Evolutionary conservation across 2,797 vertebrate genomes (phyloP).

Genomic region (Poecilia velifera): DNA sequence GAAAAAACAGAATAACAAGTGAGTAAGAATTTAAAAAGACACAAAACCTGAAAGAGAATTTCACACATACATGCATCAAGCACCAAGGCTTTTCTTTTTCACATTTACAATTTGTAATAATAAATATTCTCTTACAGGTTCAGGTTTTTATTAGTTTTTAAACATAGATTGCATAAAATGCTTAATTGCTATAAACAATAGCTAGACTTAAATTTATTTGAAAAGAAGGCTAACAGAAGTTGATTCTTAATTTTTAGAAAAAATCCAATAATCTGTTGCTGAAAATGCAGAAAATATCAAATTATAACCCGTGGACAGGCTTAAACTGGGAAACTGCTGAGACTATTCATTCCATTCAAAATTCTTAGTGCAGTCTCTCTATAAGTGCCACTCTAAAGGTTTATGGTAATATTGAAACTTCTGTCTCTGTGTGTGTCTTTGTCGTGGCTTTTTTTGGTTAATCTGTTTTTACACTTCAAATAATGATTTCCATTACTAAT

Average conservation of each 20-base stretch:
- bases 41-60: background rate
- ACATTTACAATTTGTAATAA: background rate
- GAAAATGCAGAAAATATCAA: background rate
- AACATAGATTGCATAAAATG: background rate
- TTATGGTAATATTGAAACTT: background rate
- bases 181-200: background rate
- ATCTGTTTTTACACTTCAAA: background rate
- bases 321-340: background rate
- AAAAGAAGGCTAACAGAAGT: background rate
- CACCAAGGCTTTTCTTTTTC: background rate
- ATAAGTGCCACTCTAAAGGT: background rate
- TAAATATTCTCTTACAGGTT: background rate
- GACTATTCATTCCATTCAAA: background rate
- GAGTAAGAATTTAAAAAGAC: background rate
- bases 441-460: background rate
- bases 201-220: background rate
- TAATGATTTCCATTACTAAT: background rate
- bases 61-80: background rate
- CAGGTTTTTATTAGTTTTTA: background rate
- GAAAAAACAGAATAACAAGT: background rate
- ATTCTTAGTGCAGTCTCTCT: background rate
- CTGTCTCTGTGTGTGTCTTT: background rate
- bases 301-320: background rate
- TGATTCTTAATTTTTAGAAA: background rate
- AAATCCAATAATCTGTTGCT: background rate